Conservation (phyloP, 1,140 invertebrate genomes). For the Ceratosolen fusciceps region DNA sequence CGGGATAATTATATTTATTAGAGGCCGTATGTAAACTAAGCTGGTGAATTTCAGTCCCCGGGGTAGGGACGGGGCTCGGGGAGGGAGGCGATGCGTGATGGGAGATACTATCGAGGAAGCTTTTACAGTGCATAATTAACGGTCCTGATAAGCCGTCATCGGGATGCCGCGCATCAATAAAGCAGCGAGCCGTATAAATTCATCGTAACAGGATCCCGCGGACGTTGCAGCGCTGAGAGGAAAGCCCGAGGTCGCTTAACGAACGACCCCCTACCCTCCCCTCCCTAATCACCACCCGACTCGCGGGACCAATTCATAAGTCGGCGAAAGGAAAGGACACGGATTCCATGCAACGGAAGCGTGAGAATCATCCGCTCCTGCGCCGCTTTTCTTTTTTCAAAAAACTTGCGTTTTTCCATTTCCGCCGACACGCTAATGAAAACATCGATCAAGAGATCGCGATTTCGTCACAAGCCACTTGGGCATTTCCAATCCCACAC, state of each 20-base stretch:
- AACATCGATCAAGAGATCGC: no score
- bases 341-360: conserved; percentile 56
- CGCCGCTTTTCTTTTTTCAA: no score
- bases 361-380: no score
- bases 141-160: not conserved
- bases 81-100: no score
- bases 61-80: no score
- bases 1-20: not conserved
- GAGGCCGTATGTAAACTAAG: not conserved
- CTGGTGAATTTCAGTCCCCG: not conserved
- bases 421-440: no score
- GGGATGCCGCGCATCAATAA: not conserved
- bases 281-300: not conserved
- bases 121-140: not conserved
- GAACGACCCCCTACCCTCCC: not conserved
- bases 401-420: no score
- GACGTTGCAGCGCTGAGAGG: not conserved
- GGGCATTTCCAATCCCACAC: no score
- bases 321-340: not conserved
- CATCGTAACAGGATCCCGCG: not conserved
- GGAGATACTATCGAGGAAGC: not conserved
- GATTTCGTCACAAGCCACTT: no score
- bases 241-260: not conserved
- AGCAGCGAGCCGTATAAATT: not conserved
- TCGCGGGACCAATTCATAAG: conserved; percentile 2